phyloP scores from a whole-genome alignment of 2,888 invertebrate species.

The Pterostichus madidus region DNA sequence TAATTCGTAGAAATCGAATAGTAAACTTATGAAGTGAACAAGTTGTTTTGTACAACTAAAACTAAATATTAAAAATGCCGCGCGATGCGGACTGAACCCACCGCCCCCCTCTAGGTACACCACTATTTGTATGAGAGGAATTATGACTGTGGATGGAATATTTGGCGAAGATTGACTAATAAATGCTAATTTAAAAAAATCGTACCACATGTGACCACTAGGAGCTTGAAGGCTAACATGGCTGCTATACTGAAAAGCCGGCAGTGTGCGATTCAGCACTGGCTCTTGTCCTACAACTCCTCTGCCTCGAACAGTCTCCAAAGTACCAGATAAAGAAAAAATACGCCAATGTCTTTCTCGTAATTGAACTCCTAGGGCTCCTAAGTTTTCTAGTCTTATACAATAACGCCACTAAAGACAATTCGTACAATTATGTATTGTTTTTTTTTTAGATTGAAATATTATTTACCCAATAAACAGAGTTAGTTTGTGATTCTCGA shows the following conservation, averaged over 20 bases:
- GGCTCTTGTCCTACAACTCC: slow-evolving; percentile 99
- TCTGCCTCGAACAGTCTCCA: slow-evolving; percentile 96
- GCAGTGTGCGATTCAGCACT: slow-evolving; percentile 89
- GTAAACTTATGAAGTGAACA: too few relatives aligned
- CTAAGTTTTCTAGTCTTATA: slow-evolving; percentile 96
- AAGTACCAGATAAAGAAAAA: slow-evolving; percentile 94
- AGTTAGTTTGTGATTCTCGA: slow-evolving; percentile 92
- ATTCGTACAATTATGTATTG: slow-evolving; percentile 3
- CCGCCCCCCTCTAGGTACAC: too few relatives aligned
- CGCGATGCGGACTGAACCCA: too few relatives aligned
- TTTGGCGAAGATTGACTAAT: neutral
- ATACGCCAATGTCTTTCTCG: slow-evolving; percentile 99
- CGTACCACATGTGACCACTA: slow-evolving; percentile 97
- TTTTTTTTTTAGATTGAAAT: slow-evolving; percentile 27
- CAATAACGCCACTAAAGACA: slow-evolving; percentile 95
- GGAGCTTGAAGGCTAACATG: slow-evolving; percentile 98
- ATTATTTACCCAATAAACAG: slow-evolving; percentile 91
- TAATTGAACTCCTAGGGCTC: slow-evolving; percentile 92
- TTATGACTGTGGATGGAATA: neutral
- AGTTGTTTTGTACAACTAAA: too few relatives aligned
- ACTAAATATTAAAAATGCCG: too few relatives aligned
- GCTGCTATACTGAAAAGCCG: slow-evolving; percentile 98
- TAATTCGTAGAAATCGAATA: too few relatives aligned
- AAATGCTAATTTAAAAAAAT: neutral
- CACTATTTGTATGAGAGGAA: neutral